phyloP scores from a whole-genome alignment of 2,113 vertebrate species.

The Myocastor coypus region DNA sequence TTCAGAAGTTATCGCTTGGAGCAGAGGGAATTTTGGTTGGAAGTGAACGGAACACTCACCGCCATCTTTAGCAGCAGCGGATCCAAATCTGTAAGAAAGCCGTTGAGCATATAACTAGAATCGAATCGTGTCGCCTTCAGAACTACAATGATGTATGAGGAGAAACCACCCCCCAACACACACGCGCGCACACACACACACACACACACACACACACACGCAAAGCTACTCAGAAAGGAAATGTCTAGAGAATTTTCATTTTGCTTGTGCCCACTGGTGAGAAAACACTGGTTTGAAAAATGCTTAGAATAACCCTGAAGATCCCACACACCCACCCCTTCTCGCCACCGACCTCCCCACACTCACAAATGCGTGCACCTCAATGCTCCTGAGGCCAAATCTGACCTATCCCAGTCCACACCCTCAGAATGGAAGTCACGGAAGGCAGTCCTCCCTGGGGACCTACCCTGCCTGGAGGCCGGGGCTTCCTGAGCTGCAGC shows the following conservation, averaged over 20 bases:
- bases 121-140: constrained; percentile 51
- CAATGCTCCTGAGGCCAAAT: background rate
- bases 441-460: background rate
- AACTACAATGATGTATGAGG: background rate
- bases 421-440: background rate
- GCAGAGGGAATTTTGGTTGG: constrained; percentile 60
- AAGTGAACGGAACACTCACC: constrained; percentile 86
- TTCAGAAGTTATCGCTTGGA: constrained; percentile 7
- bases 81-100: constrained; percentile 88
- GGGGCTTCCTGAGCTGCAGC: constrained; percentile 19
- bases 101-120: constrained; percentile 28
- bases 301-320: constrained; percentile 22
- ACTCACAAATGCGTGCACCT: rapidly evolving
- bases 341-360: background rate
- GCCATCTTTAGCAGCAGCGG: constrained; percentile 86
- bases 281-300: constrained; percentile 4
- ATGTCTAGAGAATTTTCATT: constrained; percentile 24
- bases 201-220: too few species aligned
- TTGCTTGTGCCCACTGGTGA: background rate
- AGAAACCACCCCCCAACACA: background rate
- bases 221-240: background rate
- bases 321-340: background rate
- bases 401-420: background rate
- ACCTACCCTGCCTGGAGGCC: constrained; percentile 84
- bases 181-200: too few species aligned